phyloP scores from a whole-genome alignment of 2,113 vertebrate genomes.

The Siniperca knerii region DNA sequence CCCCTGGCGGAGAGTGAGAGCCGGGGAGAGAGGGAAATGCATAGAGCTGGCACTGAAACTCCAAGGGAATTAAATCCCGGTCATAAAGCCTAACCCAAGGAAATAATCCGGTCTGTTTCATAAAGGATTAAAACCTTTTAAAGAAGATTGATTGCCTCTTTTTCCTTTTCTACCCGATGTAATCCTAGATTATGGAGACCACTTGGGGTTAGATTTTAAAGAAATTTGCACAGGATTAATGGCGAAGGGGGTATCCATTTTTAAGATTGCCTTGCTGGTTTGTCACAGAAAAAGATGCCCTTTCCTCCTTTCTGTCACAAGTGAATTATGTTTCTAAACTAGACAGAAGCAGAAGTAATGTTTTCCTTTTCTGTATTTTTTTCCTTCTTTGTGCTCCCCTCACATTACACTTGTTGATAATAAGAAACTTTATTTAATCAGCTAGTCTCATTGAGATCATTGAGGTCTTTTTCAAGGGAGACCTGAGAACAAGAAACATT shows the following conservation, averaged over 20 bases:
- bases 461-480: not conserved
- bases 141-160: constrained; percentile 85
- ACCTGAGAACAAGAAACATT: not conserved
- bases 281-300: constrained; percentile 52
- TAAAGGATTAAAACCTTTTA: constrained; percentile 86
- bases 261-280: constrained; percentile 61
- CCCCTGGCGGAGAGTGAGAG: constrained; percentile 68
- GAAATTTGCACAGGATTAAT: constrained; percentile 78
- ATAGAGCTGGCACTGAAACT: constrained; percentile 67
- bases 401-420: not conserved
- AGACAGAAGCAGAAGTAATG: not conserved
- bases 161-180: constrained; percentile 76
- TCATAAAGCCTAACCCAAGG: constrained; percentile 82
- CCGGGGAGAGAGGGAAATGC: constrained; percentile 52
- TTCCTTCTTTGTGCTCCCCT: not conserved
- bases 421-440: constrained; percentile 8
- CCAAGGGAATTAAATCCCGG: constrained; percentile 78
- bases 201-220: constrained; percentile 78
- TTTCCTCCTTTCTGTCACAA: constrained; percentile 7
- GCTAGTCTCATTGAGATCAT: not conserved
- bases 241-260: constrained; percentile 54
- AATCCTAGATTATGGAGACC: constrained; percentile 85
- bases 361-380: not conserved
- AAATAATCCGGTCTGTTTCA: constrained; percentile 87
- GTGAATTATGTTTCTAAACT: constrained; percentile 7